Conservation (phyloP, 92 coral and sea anemone genomes). For the Epizoanthus illoricatus region DNA sequence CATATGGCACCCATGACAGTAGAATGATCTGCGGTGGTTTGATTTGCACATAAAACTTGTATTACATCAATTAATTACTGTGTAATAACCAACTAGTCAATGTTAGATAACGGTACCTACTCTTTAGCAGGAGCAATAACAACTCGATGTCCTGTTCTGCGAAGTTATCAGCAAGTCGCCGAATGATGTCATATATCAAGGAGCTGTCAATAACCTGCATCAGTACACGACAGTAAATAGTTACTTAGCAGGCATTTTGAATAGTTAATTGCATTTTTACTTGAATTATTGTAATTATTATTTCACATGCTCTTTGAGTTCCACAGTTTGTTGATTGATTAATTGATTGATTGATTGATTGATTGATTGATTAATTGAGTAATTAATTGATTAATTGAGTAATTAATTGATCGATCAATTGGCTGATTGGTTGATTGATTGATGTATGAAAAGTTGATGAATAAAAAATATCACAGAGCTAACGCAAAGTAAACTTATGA, state of each 20-base stretch:
- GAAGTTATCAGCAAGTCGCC: slow-evolving; percentile 74
- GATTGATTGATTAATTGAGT: background rate
- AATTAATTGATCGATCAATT: too few species aligned
- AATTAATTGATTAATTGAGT: too few species aligned
- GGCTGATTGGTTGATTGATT: too few species aligned
- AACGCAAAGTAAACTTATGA: too few species aligned
- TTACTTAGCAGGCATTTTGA: background rate
- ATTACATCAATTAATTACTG: too few species aligned
- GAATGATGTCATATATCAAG: slow-evolving; percentile 88
- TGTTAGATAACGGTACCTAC: slow-evolving; percentile 40
- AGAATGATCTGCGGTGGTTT: too few species aligned
- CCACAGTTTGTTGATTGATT: background rate
- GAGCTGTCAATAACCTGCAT: slow-evolving; percentile 82
- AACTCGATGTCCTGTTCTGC: slow-evolving; percentile 81
- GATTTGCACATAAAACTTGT: too few species aligned
- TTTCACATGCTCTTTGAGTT: background rate
- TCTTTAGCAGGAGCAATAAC: slow-evolving; percentile 73
- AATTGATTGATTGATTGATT: background rate
- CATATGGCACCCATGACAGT: too few species aligned
- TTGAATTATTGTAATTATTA: background rate
- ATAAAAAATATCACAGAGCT: too few species aligned
- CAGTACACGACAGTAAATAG: background rate
- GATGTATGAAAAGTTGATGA: too few species aligned
- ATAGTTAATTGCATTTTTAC: background rate
- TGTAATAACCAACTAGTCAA: too few species aligned